Percentiles rank a stretch among this genome's conserved stretches.
phyloP scores from a whole-genome alignment of 1,140 invertebrate genomes.

The Lethocerus indicus region DNA sequence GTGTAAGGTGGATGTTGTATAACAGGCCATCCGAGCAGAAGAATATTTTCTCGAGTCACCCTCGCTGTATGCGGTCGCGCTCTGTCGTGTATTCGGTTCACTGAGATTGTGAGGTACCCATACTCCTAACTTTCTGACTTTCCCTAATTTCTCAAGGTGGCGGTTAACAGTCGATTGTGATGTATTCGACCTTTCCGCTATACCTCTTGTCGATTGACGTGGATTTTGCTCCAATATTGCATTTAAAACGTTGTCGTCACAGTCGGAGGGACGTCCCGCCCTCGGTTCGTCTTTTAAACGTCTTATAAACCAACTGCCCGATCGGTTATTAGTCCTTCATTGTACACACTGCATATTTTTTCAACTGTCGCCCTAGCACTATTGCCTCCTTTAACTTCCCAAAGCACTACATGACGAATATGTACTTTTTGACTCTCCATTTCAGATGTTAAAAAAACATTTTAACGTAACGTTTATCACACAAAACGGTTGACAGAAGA shows the following conservation, averaged over 20 bases:
- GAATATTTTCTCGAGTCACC: too few species aligned
- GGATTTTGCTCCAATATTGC: neutral
- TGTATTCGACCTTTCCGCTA: neutral
- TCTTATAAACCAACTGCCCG: neutral
- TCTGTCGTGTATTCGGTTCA: neutral
- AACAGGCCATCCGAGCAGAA: too few species aligned
- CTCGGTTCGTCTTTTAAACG: neutral
- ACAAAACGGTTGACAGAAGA: too few species aligned
- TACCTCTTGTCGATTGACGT: neutral
- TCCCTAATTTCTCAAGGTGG: neutral
- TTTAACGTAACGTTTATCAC: neutral
- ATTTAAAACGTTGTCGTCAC: neutral
- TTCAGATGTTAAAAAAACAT: neutral
- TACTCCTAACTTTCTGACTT: neutral
- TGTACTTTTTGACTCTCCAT: neutral
- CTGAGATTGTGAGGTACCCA: neutral
- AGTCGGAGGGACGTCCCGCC: neutral
- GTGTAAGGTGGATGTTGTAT: too few species aligned
- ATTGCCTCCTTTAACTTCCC: neutral
- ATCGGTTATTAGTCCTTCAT: neutral
- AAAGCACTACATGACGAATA: neutral
- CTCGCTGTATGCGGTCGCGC: too few species aligned
- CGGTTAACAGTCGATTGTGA: neutral
- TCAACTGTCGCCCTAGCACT: neutral
- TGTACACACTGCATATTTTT: neutral